Evolutionary conservation across 2,113 vertebrate genomes (phyloP), one percentile per base, ranked within the genome.

Genomic region (Pica pica): DNA sequence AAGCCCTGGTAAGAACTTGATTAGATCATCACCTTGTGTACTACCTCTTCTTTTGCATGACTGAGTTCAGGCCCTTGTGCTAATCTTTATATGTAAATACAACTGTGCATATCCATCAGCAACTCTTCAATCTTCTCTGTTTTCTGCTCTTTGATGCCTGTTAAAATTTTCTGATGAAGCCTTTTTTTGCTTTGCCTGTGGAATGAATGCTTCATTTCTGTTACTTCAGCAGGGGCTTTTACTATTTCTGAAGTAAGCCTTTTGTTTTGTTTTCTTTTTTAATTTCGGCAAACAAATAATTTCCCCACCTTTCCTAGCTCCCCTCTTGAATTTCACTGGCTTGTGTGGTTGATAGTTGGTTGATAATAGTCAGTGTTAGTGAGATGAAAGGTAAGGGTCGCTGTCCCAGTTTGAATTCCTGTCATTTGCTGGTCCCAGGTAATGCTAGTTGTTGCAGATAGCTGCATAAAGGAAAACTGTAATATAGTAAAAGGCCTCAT

Each of bases 1-100:
- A 99, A 99, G 98, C 99, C 99, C 96, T 99, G 99, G 99, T 99
- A 99, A 99, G 99, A 98, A 96, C 94, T 52, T 83, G 42, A 95
- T 97, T 73, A 97, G 97, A 97, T 97, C 93, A 97, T 97, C 85
- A 85, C 90, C 76, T 94, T 93, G 88, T 79, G 97, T 94, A 92
- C 96, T 97, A 96, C 84, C 97, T 98, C 95, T 96, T 98, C 89
- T 98, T 98, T 97, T 98, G 98, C 98, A 99, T 99, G 98, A 98
- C 93, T 97, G 94, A 97, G 96, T 98, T 91, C 82, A 94, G 89
- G 96, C 87, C 92, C 78, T 83, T 75, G 88, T 15, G 57, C 96
- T 97, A 96, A 94, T 80, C 91, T 96, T 83, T 92, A 4, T 91
- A 33, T 60, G 65, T 94, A 89, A 84, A 70, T 91, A 73, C 19